Percentiles rank a stretch among this genome's conserved stretches.
Conservation (phyloP, 2,888 invertebrate genomes). For the Trichopoda pennipes region DNA sequence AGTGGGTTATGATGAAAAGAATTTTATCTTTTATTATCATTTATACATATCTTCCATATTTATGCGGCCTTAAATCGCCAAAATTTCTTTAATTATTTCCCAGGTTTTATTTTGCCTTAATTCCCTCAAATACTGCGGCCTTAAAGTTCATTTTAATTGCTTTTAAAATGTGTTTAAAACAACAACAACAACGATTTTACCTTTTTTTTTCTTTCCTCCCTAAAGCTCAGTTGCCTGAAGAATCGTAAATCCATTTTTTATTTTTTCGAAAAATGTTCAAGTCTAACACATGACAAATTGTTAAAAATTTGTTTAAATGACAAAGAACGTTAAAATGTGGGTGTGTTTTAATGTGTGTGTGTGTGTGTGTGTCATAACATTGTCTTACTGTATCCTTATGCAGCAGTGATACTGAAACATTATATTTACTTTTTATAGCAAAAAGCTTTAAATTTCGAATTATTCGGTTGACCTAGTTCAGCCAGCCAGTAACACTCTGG, state of each 20-base stretch:
- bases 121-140: too few species aligned
- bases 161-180: too few species aligned
- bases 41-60: too few species aligned
- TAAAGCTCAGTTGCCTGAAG: too few species aligned
- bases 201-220: too few species aligned
- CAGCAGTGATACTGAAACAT: slow-evolving; percentile 1
- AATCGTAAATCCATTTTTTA: neutral
- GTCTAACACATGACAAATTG: slow-evolving; percentile 8
- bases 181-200: too few species aligned
- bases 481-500: slow-evolving; percentile 21
- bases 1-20: too few species aligned
- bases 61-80: too few species aligned
- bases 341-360: neutral
- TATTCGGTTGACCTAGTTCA: slow-evolving; percentile 65
- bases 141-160: too few species aligned
- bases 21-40: too few species aligned
- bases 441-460: slow-evolving; percentile 59
- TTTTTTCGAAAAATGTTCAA: slow-evolving; percentile 5
- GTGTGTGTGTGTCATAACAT: neutral
- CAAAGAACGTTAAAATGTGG: neutral
- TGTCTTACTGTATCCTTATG: neutral
- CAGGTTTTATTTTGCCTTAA: too few species aligned
- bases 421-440: slow-evolving; percentile 10
- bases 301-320: slow-evolving; percentile 18
- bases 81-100: too few species aligned